Evolutionary conservation across 1,140 invertebrate species (phyloP).

Genomic region (Drosophila truncata): DNA sequence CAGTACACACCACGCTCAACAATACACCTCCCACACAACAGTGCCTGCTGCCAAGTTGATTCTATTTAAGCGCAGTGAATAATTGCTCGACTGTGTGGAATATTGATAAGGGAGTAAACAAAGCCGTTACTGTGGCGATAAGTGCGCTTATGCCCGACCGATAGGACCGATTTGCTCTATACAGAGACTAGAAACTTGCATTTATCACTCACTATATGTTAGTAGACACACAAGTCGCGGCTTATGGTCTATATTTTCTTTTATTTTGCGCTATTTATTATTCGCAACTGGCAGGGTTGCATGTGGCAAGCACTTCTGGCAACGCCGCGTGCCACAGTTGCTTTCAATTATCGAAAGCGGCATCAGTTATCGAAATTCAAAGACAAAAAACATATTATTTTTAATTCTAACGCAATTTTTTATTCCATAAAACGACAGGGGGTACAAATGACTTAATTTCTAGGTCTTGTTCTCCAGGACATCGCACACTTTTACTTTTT

Average conservation of each 20-base stretch:
- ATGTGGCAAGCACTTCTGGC: conserved; percentile 11
- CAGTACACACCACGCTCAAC: neutral
- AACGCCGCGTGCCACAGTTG: neutral
- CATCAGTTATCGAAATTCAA: neutral
- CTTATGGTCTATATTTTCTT: neutral
- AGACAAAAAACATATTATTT: conserved; percentile 1
- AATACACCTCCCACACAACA: conserved; percentile 1
- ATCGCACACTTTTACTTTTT: conserved; percentile 53
- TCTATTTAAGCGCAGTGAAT: conserved; percentile 32
- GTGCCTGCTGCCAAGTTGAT: conserved; percentile 8
- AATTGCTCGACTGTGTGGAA: conserved; percentile 6
- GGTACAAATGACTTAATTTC: conserved; percentile 67
- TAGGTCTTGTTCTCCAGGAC: conserved; percentile 49
- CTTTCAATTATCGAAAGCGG: neutral
- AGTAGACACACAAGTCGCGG: conserved; percentile 3
- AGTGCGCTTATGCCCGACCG: neutral
- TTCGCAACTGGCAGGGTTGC: conserved; percentile 13
- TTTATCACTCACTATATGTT: neutral
- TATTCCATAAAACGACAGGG: conserved; percentile 59
- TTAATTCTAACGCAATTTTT: conserved; percentile 55
- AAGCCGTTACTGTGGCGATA: conserved; percentile 18
- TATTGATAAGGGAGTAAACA: conserved; percentile 40
- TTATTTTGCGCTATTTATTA: conserved; percentile 30
- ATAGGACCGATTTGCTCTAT: neutral
- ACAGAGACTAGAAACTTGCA: neutral